These are phyloP conservation scores for Himalopsyche kuldschensis DNA, from an alignment of 2,888 invertebrate genomes.

Conservation along the genomic window DNA sequence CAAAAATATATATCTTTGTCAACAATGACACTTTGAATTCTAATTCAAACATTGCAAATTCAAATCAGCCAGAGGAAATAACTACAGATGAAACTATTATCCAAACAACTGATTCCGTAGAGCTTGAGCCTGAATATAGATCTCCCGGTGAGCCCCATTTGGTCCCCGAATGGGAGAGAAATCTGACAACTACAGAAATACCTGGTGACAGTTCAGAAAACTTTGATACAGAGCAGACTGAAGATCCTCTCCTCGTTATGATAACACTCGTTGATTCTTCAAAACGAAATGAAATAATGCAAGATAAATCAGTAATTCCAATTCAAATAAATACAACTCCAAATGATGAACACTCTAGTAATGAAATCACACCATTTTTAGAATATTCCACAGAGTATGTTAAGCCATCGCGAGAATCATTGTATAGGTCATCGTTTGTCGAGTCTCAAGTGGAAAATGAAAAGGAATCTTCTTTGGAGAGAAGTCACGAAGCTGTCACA, in stretches of 20 bases:
- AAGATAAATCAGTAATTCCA: not conserved
- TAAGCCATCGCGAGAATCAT: not conserved
- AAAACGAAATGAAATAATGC: not conserved
- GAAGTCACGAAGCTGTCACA: conserved; percentile 15
- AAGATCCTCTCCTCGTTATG: not conserved
- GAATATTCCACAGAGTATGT: not conserved
- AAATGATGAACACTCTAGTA: not conserved
- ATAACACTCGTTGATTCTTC: not conserved
- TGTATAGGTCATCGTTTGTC: not conserved
- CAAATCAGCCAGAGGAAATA: conserved; percentile 4
- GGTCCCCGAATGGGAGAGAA: conserved; percentile 38
- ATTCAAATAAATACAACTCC: not conserved
- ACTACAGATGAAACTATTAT: conserved; percentile 15
- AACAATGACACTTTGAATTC: conserved; percentile 19
- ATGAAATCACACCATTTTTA: not conserved
- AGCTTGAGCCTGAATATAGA: conserved; percentile 26
- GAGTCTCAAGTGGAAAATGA: not conserved
- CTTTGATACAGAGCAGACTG: conserved; percentile 1
- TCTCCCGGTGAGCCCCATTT: conserved; percentile 34
- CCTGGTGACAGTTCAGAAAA: conserved; percentile 8
- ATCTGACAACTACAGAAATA: conserved; percentile 31
- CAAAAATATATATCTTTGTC: conserved; percentile 35
- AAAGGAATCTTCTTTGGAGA: not conserved
- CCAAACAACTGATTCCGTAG: conserved; percentile 10
- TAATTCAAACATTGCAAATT: not conserved